Conservation (phyloP, 1,140 invertebrate species). For the Trypoxylus dichotomus region DNA sequence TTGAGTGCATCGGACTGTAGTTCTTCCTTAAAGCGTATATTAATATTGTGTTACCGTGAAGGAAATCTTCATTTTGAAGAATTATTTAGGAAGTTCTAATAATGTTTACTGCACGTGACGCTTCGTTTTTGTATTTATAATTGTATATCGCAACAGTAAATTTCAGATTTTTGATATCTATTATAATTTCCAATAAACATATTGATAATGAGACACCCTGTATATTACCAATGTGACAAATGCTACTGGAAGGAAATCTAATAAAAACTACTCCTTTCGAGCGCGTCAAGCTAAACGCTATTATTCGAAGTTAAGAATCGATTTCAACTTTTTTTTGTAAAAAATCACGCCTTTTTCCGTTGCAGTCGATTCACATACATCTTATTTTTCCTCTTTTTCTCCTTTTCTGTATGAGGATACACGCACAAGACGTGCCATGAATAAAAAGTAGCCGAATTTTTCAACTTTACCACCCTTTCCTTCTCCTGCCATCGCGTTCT, state of each 20-base stretch:
- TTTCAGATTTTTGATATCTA: too few relatives aligned
- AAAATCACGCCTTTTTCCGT: conserved; percentile 4
- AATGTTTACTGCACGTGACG: too few relatives aligned
- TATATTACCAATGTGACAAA: background rate
- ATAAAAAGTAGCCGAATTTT: conserved; percentile 19
- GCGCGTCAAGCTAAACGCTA: background rate
- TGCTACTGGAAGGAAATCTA: background rate
- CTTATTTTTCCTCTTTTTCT: conserved; percentile 15
- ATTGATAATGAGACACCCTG: too few relatives aligned
- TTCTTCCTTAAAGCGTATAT: too few relatives aligned
- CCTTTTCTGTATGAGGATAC: conserved; percentile 9
- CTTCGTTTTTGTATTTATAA: too few relatives aligned
- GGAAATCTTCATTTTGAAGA: too few relatives aligned
- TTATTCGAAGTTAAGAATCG: conserved; percentile 19
- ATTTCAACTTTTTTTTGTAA: conserved; percentile 9
- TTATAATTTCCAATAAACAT: too few relatives aligned
- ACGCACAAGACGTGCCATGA: conserved; percentile 5
- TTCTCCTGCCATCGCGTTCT: background rate
- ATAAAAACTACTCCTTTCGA: background rate
- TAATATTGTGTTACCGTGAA: too few relatives aligned
- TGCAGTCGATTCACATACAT: conserved; percentile 17
- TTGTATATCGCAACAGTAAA: too few relatives aligned
- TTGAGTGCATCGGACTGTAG: too few relatives aligned
- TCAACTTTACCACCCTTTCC: conserved; percentile 19
- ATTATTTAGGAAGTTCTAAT: too few relatives aligned